These are phyloP conservation scores for Agrochola lychnidis DNA, from an alignment of 2,888 invertebrate species.

Conservation along the genomic window DNA sequence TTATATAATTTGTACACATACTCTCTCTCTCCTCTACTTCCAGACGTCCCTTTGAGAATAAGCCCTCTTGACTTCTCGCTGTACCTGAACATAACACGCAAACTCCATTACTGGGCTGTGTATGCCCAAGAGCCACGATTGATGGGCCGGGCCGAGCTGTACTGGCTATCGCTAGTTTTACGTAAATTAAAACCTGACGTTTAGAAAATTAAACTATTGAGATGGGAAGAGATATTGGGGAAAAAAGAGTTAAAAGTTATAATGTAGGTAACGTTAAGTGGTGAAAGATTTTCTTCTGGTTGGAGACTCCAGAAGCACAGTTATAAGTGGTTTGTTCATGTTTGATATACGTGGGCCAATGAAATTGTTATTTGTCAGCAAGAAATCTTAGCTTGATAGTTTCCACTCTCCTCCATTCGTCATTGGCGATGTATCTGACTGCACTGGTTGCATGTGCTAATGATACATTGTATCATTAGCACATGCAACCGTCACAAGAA, in stretches of 20 bases:
- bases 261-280: no score
- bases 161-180: background rate
- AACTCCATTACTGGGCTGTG: conserved; percentile 58
- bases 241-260: background rate
- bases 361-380: background rate
- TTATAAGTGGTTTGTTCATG: background rate
- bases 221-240: background rate
- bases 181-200: conserved; percentile 6
- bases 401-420: background rate
- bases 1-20: conserved; percentile 26
- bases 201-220: conserved; percentile 13
- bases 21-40: background rate
- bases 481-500: background rate
- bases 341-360: background rate
- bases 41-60: conserved; percentile 41
- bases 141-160: conserved; percentile 5
- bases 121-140: conserved; percentile 33
- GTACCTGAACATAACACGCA: conserved; percentile 53
- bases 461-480: no score
- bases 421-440: background rate
- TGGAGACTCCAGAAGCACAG: background rate
- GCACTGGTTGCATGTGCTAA: no score
- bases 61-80: conserved; percentile 24
- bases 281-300: background rate
- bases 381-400: background rate